Conservation (phyloP, 2,888 invertebrate genomes). For the Agapetus fuscipes region DNA sequence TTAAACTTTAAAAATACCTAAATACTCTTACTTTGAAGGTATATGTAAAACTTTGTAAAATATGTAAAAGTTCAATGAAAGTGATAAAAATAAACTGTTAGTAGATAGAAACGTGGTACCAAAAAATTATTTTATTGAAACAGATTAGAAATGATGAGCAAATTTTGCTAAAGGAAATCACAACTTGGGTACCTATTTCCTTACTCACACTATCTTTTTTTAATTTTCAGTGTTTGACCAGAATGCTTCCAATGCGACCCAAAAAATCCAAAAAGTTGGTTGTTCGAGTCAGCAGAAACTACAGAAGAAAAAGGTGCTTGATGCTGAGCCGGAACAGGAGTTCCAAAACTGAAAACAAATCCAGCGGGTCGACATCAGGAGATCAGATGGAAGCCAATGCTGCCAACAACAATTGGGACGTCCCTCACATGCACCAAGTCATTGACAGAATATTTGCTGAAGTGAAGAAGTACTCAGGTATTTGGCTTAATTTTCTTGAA, state of each 20-base stretch:
- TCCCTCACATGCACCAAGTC: slow-evolving; percentile 10
- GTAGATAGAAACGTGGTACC: no score
- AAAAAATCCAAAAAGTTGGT: slow-evolving; percentile 7
- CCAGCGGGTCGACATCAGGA: neutral
- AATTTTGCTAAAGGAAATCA: no score
- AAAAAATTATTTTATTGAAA: no score
- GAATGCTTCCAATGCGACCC: slow-evolving; percentile 9
- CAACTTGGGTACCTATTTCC: no score
- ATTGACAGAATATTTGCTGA: slow-evolving; percentile 17
- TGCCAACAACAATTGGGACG: slow-evolving; percentile 4
- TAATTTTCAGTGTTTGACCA: slow-evolving; percentile 16
- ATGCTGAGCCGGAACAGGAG: slow-evolving; percentile 7
- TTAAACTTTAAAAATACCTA: no score
- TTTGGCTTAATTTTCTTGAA: no score
- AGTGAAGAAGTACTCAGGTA: slow-evolving; percentile 18
- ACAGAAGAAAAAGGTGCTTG: slow-evolving; percentile 10
- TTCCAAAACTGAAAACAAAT: neutral
- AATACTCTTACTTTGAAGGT: no score
- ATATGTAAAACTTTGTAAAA: no score
- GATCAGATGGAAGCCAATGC: neutral
- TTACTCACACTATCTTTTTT: no score
- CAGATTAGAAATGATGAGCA: no score
- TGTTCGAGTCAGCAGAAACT: slow-evolving; percentile 5
- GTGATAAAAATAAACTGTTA: no score
- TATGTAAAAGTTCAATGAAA: no score